Conservation (phyloP, 2,113 vertebrate genomes). For the Maccullochella peelii region DNA sequence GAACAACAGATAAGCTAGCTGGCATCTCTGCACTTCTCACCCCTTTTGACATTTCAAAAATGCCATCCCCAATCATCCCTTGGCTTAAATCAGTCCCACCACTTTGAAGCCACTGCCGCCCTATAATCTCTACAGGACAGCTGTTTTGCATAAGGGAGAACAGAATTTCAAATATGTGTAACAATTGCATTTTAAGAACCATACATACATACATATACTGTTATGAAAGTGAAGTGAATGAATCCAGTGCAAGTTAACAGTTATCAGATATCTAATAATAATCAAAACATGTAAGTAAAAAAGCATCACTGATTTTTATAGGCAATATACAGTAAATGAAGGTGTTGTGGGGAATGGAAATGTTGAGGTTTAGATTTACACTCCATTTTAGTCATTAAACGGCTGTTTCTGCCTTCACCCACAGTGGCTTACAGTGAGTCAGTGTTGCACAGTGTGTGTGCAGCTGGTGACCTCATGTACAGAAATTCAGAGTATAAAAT, state of each 20-base stretch:
- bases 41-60: slow-evolving; percentile 72
- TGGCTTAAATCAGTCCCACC: slow-evolving; percentile 51
- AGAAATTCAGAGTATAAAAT: slow-evolving; percentile 6
- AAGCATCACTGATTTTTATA: background rate
- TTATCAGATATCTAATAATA: background rate
- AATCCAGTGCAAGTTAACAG: background rate
- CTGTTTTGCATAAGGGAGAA: slow-evolving; percentile 20
- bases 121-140: slow-evolving; percentile 46
- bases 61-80: slow-evolving; percentile 56
- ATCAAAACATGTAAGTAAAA: background rate
- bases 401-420: background rate
- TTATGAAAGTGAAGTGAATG: background rate
- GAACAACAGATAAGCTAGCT: slow-evolving; percentile 58
- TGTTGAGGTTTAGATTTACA: background rate
- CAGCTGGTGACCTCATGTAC: slow-evolving; percentile 9
- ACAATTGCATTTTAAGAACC: background rate
- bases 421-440: background rate
- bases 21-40: slow-evolving; percentile 56
- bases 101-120: slow-evolving; percentile 31
- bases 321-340: background rate
- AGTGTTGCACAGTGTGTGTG: slow-evolving; percentile 1
- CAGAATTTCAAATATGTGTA: background rate
- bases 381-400: background rate
- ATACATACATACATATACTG: background rate
- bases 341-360: too few species aligned